phyloP scores from a whole-genome alignment of 1,140 invertebrate species.

The Hyposmocoma kahamanoa region DNA sequence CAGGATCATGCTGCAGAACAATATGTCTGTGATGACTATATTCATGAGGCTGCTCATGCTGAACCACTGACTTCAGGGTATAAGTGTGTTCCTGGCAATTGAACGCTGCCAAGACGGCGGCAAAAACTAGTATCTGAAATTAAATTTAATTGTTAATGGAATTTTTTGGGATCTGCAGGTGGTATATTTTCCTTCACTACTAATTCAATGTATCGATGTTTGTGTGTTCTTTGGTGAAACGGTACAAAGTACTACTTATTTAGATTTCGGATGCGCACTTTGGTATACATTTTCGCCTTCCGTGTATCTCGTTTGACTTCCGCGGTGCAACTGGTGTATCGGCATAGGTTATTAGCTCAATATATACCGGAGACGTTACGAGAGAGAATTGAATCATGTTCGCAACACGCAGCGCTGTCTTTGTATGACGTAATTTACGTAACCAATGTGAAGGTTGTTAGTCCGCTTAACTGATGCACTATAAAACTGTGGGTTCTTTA shows the following conservation, averaged over 20 bases:
- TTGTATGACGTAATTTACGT: constrained; percentile 66
- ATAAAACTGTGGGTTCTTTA: neutral
- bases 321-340: constrained; percentile 66
- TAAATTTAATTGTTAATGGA: no score
- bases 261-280: constrained; percentile 41
- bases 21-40: constrained; percentile 36
- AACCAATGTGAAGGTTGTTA: constrained; percentile 64
- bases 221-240: no score
- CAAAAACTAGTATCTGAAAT: constrained; percentile 50
- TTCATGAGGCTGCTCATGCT: constrained; percentile 36
- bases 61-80: constrained; percentile 29
- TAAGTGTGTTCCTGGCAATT: constrained; percentile 41
- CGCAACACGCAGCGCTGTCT: constrained; percentile 43
- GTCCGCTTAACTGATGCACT: constrained; percentile 9
- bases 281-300: constrained; percentile 51
- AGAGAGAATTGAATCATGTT: constrained; percentile 66
- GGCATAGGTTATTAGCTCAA: constrained; percentile 63
- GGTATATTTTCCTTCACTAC: no score
- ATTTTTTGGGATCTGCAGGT: no score
- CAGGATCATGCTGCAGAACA: constrained; percentile 25
- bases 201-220: no score
- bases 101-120: constrained; percentile 25
- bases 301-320: constrained; percentile 61
- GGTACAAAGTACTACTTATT: no score
- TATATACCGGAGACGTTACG: constrained; percentile 71